Percentiles rank a stretch among this genome's conserved stretches.
These are phyloP conservation scores for Callopanchax toddi DNA, from an alignment of 2,113 vertebrate genomes.

Conservation along the genomic window DNA sequence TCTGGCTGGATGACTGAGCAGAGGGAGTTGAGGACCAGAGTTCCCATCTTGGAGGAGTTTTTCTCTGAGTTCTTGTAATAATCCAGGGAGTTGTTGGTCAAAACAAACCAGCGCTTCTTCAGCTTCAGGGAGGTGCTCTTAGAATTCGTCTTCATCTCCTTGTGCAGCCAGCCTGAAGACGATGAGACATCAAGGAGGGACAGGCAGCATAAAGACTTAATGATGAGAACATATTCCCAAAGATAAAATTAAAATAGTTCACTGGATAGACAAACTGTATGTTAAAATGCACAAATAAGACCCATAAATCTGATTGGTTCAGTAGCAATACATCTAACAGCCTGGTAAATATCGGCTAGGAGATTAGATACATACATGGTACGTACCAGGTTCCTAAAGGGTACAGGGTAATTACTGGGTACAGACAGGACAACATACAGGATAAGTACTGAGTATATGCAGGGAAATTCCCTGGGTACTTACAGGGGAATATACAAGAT, in stretches of 20 bases:
- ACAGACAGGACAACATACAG: too few species aligned
- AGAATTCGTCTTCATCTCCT: constrained; percentile 88
- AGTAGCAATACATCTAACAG: too few species aligned
- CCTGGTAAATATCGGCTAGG: too few species aligned
- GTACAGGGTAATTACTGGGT: too few species aligned
- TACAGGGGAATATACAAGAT: too few species aligned
- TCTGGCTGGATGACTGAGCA: constrained; percentile 90
- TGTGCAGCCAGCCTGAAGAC: constrained; percentile 89
- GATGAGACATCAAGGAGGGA: background rate
- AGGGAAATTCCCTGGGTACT: too few species aligned
- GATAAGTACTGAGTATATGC: too few species aligned
- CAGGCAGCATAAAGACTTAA: too few species aligned
- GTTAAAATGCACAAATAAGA: too few species aligned
- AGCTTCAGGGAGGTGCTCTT: constrained; percentile 90
- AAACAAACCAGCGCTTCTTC: constrained; percentile 93
- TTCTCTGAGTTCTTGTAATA: constrained; percentile 91
- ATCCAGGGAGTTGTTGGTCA: constrained; percentile 89
- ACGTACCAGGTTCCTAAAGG: too few species aligned
- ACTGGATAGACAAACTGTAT: background rate
- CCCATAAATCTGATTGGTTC: too few species aligned
- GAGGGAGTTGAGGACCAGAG: constrained; percentile 90
- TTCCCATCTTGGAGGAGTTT: constrained; percentile 90
- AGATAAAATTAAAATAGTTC: background rate
- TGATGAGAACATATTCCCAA: background rate
- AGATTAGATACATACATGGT: too few species aligned